A percentile compares a stretch with the other conserved stretches of the same genome.
These are phyloP conservation scores for Suricata suricatta DNA, from an alignment of 2,113 vertebrate species.

Conservation along the genomic window DNA sequence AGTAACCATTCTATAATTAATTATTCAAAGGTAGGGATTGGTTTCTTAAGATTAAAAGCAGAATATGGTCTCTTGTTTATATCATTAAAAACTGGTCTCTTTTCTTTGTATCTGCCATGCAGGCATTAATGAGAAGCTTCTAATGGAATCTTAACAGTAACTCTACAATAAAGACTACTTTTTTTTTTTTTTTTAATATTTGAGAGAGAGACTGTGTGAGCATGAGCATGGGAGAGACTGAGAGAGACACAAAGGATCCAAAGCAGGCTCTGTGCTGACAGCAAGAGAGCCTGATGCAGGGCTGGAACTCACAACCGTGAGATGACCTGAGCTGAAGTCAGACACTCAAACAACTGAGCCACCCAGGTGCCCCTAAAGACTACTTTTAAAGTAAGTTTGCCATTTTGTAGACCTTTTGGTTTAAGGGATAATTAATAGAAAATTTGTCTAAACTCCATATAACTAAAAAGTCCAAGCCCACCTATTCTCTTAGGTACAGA, in stretches of 20 bases:
- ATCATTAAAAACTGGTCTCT: slow-evolving; percentile 47
- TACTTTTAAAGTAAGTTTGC: slow-evolving; percentile 35
- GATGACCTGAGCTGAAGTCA: too few species aligned
- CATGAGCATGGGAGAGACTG: too few species aligned
- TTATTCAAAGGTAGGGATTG: slow-evolving; percentile 57
- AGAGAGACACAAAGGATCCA: too few species aligned
- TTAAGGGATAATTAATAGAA: slow-evolving; percentile 37
- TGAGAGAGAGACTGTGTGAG: too few species aligned
- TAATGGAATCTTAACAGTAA: slow-evolving; percentile 8
- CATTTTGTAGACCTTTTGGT: slow-evolving; percentile 2
- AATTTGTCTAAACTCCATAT: slow-evolving; percentile 2
- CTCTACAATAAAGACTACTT: not conserved
- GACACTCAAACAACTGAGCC: too few species aligned
- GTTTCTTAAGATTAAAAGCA: slow-evolving; percentile 67
- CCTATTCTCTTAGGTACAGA: not conserved
- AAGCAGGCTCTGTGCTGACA: too few species aligned
- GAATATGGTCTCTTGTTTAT: slow-evolving; percentile 46
- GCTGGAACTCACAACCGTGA: too few species aligned
- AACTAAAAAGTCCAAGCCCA: slow-evolving; percentile 7
- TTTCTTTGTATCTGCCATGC: slow-evolving; percentile 34
- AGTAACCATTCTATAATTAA: slow-evolving; percentile 73
- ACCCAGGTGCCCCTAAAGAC: too few species aligned
- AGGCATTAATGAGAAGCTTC: slow-evolving; percentile 38
- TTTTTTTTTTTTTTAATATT: too few species aligned
- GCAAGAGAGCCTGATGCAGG: too few species aligned